Evolutionary conservation across 1,140 invertebrate species (phyloP).

Genomic region (Drosophila melanica): DNA sequence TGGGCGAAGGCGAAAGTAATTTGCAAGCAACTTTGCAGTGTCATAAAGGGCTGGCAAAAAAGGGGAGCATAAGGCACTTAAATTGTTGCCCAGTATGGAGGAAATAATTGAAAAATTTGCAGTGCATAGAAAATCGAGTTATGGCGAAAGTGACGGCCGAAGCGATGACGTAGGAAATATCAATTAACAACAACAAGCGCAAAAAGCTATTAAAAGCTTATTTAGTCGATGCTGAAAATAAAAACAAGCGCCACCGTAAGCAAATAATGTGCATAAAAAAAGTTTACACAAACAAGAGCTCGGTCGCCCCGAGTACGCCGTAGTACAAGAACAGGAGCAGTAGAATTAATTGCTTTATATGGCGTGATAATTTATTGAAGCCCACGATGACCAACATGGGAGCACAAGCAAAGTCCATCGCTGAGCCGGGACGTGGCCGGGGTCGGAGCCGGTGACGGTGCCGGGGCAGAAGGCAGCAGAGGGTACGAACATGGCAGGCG

Average conservation of each 20-base stretch:
- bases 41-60: slow-evolving; percentile 17
- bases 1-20: slow-evolving; percentile 72
- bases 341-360: slow-evolving; percentile 82
- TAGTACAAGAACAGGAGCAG: slow-evolving; percentile 44
- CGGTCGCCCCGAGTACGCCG: background rate
- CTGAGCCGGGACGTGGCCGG: background rate
- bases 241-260: slow-evolving; percentile 41
- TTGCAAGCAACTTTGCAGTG: slow-evolving; percentile 60
- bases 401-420: slow-evolving; percentile 48
- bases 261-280: slow-evolving; percentile 65
- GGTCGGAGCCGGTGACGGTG: background rate
- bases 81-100: slow-evolving; percentile 35
- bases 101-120: slow-evolving; percentile 78
- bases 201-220: slow-evolving; percentile 78
- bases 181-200: slow-evolving; percentile 68
- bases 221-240: slow-evolving; percentile 62
- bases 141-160: slow-evolving; percentile 62
- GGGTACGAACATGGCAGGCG: slow-evolving; percentile 16
- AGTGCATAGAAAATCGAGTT: slow-evolving; percentile 74
- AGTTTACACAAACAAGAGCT: slow-evolving; percentile 58
- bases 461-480: background rate
- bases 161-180: slow-evolving; percentile 62
- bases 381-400: slow-evolving; percentile 78
- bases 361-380: slow-evolving; percentile 83
- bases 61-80: slow-evolving; percentile 10